Evolutionary conservation across 2,888 invertebrate species (phyloP), one percentile per base, ranked within the genome.

Genomic region (Linnaemya tessellans): DNA sequence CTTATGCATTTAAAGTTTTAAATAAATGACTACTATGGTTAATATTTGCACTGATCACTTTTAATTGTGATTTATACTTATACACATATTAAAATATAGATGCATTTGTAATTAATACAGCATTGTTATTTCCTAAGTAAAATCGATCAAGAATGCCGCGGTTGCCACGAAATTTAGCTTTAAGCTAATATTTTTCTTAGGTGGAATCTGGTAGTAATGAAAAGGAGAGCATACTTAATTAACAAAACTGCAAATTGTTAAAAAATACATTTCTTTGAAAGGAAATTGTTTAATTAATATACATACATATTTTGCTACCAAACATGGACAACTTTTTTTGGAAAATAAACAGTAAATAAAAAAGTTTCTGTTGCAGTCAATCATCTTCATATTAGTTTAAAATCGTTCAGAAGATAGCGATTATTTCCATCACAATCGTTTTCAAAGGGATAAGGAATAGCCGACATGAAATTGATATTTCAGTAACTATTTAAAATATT

Each of bases 261-360:
- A 79, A 60, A 68, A 51, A 74, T 20, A n/a, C 7, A 60, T 58
- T 56, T 41, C 20, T 77, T 38, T 58, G 11, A 20, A 38, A 35
- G 18, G 15, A 58, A 35, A 35, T 35, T 35, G 46, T 58, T 35
- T 41, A 22, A 51, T 54, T 64, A 46, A 43, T 13, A 15, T 43
- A 15, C 43, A 46, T n/a, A 46, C 4, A 20, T 41, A 38, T 56
- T 49, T 25, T 15, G 62, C 11, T 77, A 38, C 22, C 58, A 35
- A 58, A 46, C 58, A 13, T 43, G 13, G 10, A 46, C 18, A 20
- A 64, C 38, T 43, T 25, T 54, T 10, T 30, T 62, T 15, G 41
- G 20, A 56, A n/a, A 64, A 62, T 20, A 71, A 71, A 51, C 46
- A 54, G 35, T 18, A 54, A 71, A 70, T 18, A 54, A 71, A 70